phyloP scores from a whole-genome alignment of 2,888 invertebrate species.

The Pharmacophagus antenor region DNA sequence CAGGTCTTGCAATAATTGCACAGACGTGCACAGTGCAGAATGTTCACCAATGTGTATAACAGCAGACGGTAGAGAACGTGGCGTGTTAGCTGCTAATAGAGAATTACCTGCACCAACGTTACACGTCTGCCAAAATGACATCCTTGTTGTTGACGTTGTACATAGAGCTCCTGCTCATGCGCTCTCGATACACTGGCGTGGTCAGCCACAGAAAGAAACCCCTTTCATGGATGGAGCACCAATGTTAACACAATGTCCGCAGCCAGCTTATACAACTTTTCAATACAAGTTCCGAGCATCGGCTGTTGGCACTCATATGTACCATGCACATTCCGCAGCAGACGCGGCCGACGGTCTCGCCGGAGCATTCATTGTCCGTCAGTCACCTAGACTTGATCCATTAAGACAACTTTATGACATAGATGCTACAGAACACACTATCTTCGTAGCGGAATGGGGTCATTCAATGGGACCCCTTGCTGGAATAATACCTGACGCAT shows the following conservation, averaged over 20 bases:
- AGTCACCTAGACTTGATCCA: constrained; percentile 82
- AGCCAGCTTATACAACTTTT: constrained; percentile 86
- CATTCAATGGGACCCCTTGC: constrained; percentile 77
- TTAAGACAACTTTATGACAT: constrained; percentile 84
- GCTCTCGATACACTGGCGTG: constrained; percentile 89
- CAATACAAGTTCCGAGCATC: constrained; percentile 89
- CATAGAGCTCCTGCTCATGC: constrained; percentile 87
- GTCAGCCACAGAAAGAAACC: constrained; percentile 84
- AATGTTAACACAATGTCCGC: constrained; percentile 88
- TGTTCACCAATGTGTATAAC: constrained; percentile 84
- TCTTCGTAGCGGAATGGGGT: constrained; percentile 87
- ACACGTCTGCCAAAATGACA: constrained; percentile 88
- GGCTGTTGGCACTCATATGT: constrained; percentile 86
- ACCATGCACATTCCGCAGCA: constrained; percentile 86
- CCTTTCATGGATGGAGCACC: constrained; percentile 91
- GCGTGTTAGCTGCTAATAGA: constrained; percentile 85
- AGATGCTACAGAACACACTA: constrained; percentile 85
- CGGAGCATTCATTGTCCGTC: constrained; percentile 86
- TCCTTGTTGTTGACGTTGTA: constrained; percentile 87
- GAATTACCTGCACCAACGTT: constrained; percentile 82
- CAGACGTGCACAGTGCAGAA: constrained; percentile 76
- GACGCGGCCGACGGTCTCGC: constrained; percentile 86
- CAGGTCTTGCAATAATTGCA: constrained; percentile 85
- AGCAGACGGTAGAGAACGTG: constrained; percentile 83
- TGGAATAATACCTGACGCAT: constrained; percentile 61